A percentile compares a stretch with the other conserved stretches of the same genome.
Evolutionary conservation across 2,888 invertebrate genomes (phyloP).

Genomic region (Lochmaea capreae): DNA sequence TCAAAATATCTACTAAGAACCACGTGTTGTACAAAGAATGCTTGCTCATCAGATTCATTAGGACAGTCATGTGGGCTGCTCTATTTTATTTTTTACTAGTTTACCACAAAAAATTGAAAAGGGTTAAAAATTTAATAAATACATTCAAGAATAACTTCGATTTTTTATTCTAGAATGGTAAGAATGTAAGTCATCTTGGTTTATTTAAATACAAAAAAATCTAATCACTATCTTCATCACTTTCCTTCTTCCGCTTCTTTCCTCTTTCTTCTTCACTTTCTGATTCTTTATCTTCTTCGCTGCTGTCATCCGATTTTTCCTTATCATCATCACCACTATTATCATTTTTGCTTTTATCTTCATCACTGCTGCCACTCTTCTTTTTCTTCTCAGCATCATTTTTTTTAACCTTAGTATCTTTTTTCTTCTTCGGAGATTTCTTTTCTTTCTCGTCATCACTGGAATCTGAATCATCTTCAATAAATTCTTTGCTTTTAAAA

Average conservation of each 20-base stretch:
- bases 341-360: slow-evolving; percentile 26
- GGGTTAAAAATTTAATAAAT: no score
- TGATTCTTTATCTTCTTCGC: slow-evolving; percentile 73
- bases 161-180: no score
- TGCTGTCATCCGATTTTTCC: slow-evolving; percentile 68
- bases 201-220: no score
- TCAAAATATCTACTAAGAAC: no score
- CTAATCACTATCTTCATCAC: slow-evolving; percentile 36
- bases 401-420: slow-evolving; percentile 60
- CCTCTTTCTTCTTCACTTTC: slow-evolving; percentile 42
- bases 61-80: no score
- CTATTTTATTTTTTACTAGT: no score
- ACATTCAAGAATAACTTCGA: no score
- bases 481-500: slow-evolving; percentile 94
- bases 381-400: slow-evolving; percentile 64
- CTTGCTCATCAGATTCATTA: no score
- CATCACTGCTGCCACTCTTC: slow-evolving; percentile 42
- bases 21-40: no score
- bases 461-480: slow-evolving; percentile 71
- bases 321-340: slow-evolving; percentile 43
- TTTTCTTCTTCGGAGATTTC: slow-evolving; percentile 61
- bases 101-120: no score
- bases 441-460: slow-evolving; percentile 51
- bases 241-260: slow-evolving; percentile 42
- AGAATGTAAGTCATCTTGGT: no score